These are phyloP conservation scores for Megathymus violae DNA, from an alignment of 1,140 invertebrate genomes.

Conservation along the genomic window DNA sequence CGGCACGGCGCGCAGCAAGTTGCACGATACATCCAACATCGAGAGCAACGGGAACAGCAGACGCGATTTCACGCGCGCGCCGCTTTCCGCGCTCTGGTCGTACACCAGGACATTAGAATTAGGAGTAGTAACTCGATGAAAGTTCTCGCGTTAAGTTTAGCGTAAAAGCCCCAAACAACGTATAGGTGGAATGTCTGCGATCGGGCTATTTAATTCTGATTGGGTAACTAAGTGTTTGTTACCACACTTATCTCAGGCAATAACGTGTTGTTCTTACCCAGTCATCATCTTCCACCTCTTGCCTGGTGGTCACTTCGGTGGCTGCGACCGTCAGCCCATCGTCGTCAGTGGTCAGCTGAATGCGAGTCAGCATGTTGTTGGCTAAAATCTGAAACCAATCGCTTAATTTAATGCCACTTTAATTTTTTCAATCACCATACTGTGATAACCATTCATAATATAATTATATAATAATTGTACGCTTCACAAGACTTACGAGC, in stretches of 20 bases:
- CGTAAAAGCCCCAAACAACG: too few relatives aligned
- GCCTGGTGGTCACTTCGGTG: conserved; percentile 43
- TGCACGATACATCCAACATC: conserved; percentile 97
- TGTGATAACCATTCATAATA: too few relatives aligned
- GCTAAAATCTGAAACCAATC: conserved; percentile 87
- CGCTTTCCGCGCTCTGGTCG: conserved; percentile 53
- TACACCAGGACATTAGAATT: too few relatives aligned
- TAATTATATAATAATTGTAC: too few relatives aligned
- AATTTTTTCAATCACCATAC: too few relatives aligned
- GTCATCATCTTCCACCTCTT: conserved; percentile 83
- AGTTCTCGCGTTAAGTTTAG: too few relatives aligned
- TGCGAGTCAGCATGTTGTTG: conserved; percentile 92
- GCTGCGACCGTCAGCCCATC: conserved; percentile 68
- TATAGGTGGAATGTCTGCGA: too few relatives aligned
- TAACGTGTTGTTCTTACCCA: conserved; percentile 67
- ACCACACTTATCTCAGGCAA: background rate
- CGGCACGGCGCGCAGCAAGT: conserved; percentile 90
- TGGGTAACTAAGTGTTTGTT: too few relatives aligned
- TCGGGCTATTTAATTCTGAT: too few relatives aligned
- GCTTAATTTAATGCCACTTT: too few relatives aligned
- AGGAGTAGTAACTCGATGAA: too few relatives aligned
- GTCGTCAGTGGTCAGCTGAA: conserved; percentile 92
- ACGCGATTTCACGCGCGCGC: conserved; percentile 84
- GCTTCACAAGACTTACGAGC: conserved; percentile 82
- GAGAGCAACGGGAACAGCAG: conserved; percentile 97